Conservation (phyloP, 2,888 invertebrate species). For the Andrena haemorrhoa region DNA sequence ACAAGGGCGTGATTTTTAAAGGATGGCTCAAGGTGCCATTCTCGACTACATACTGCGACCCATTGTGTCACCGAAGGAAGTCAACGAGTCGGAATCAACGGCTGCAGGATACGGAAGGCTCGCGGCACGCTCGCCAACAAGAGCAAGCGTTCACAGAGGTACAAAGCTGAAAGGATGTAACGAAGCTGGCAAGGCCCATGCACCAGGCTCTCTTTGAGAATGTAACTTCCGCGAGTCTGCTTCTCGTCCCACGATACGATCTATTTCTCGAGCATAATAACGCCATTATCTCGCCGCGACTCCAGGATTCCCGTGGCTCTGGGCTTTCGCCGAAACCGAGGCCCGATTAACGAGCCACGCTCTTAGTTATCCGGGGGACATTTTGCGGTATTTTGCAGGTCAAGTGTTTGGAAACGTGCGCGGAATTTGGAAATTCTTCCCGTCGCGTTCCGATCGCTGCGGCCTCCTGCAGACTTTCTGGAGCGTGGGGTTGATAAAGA, state of each 20-base stretch:
- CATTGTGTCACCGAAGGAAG: conserved; percentile 35
- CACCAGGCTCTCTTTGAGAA: conserved; percentile 45
- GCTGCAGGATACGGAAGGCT: not conserved
- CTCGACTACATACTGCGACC: conserved; percentile 8
- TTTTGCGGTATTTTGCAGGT: conserved; percentile 55
- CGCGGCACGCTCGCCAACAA: conserved; percentile 49
- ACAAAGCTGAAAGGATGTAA: conserved; percentile 28
- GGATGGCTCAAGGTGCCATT: conserved; percentile 18
- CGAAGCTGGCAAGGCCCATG: conserved; percentile 29
- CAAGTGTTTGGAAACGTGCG: conserved; percentile 52
- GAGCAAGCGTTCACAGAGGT: conserved; percentile 39
- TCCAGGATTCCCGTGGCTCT: conserved; percentile 49
- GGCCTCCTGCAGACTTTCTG: not conserved
- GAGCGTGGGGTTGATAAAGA: not conserved
- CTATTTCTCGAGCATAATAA: conserved; percentile 71
- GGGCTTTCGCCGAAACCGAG: conserved; percentile 47
- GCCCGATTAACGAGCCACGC: conserved; percentile 61
- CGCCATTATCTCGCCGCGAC: conserved; percentile 69
- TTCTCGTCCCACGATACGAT: conserved; percentile 71
- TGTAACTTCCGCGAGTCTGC: conserved; percentile 65
- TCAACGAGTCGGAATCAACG: conserved; percentile 22
- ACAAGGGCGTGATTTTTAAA: conserved; percentile 55
- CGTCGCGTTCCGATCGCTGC: conserved; percentile 3
- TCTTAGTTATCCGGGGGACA: conserved; percentile 57
- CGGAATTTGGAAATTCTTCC: conserved; percentile 56